Base-by-base conservation (phyloP, 2,797 vertebrate species). In the Pyrocephalus nanus region DNA sequence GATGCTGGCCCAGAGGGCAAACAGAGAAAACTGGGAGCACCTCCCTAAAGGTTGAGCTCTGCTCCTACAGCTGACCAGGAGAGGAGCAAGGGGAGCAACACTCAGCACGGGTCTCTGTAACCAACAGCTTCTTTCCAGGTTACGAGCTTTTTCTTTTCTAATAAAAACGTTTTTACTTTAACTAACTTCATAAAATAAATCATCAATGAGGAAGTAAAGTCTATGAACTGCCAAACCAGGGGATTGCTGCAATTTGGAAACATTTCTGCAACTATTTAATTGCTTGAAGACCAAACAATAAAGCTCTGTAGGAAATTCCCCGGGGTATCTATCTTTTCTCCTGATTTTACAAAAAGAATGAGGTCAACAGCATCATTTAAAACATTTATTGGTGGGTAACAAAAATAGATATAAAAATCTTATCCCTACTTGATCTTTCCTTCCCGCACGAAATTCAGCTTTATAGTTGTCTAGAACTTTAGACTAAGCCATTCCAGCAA, bases 281-380 rank as follows among this genome's bases (percentile, higher is more conserved):
- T 83, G 66, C 18, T 34, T 70, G 75, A 76, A 77, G 50, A 32
- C 47, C n/a, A 72, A 78, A 75, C 79, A 90, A 92, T 90, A 90
- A 92, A 95, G 17, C 11, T 9, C 29, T 42, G 27, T 6, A 57
- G 93, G 94, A 94, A 97, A 94, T 92, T 88, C 94, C 94, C 89
- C 4, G 0, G 0, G 0, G 10, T 66, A 15, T 38, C 11, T 92
- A 17, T 48, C 22, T 53, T 32, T 65, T 83, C 43, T 51, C 74
- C 32, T 38, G 58, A 60, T 38, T 61, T 51, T 30, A 67, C 53
- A 73, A 77, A 50, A 82, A 58, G n/a, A 78, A 40, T 3, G 7
- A 78, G 7, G 16, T 32, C 7, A 30, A 36, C 25, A 61, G 21
- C 36, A 54, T 40, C 5, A 80, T 18, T 77, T 77, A 71, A 57